Percentiles rank a stretch among this genome's conserved stretches.
Evolutionary conservation across 2,797 vertebrate genomes (phyloP).

Genomic region (Lateolabrax maculatus): DNA sequence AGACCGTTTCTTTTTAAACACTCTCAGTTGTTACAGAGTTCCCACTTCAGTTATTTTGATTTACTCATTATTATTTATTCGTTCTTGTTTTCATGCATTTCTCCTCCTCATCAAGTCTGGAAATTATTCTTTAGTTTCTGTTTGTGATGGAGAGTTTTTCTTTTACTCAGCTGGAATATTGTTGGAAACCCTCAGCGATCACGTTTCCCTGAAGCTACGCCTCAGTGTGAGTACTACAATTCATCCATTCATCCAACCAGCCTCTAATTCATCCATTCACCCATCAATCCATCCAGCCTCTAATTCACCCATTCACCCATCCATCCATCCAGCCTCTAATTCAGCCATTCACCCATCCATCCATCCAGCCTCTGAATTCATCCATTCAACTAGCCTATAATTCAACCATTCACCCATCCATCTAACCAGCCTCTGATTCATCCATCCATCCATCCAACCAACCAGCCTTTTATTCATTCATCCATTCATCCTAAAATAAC

Average conservation of each 20-base stretch:
- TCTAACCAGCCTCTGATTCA: background rate
- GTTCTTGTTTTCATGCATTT: background rate
- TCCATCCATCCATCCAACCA: background rate
- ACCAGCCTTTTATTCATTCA: background rate
- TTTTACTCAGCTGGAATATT: background rate
- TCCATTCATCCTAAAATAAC: background rate
- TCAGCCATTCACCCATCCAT: too few relatives aligned
- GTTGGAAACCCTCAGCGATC: background rate
- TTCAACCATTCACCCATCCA: background rate
- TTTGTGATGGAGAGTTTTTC: background rate
- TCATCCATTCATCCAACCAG: background rate
- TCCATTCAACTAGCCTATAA: background rate
- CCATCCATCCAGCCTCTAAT: background rate
- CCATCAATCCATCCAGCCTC: background rate
- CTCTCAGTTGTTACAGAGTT: slow-evolving; percentile 2
- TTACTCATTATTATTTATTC: slow-evolving; percentile 10
- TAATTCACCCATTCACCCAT: background rate
- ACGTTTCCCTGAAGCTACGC: background rate
- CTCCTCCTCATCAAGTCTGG: background rate
- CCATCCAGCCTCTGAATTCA: background rate
- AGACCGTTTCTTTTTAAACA: background rate
- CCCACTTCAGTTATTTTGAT: background rate
- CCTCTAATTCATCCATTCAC: background rate
- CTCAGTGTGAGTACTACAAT: background rate
- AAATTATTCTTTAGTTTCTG: background rate